Conservation (phyloP, 2,113 vertebrate species). For the Psittacus erithacus region DNA sequence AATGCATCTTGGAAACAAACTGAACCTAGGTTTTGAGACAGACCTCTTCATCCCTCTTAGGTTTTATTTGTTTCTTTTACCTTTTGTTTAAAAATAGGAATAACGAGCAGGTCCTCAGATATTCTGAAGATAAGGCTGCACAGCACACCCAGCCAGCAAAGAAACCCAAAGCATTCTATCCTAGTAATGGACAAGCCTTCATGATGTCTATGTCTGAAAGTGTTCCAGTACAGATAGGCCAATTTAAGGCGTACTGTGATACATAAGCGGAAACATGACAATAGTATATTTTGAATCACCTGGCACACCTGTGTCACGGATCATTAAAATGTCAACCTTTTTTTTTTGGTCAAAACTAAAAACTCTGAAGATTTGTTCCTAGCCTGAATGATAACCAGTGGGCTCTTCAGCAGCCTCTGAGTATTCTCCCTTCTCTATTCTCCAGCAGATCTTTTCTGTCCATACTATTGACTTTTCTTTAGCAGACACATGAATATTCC, state of each 20-base stretch:
- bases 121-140: neutral
- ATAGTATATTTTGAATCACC: neutral
- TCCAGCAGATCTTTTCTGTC: neutral
- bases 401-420: neutral
- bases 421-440: neutral
- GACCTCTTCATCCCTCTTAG: neutral
- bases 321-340: neutral
- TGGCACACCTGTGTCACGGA: neutral
- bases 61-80: neutral
- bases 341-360: neutral
- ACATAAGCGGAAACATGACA: neutral
- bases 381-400: neutral
- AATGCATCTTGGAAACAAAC: neutral
- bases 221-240: neutral
- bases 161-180: neutral
- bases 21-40: neutral
- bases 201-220: neutral
- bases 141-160: neutral
- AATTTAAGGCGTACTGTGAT: neutral
- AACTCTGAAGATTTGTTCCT: neutral
- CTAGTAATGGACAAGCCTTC: neutral
- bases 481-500: neutral
- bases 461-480: neutral
- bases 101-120: neutral
- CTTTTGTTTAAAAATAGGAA: neutral